Percentiles rank a stretch among this genome's conserved stretches.
Conservation (phyloP, 1,140 invertebrate genomes). For the Tetraneura akinire region DNA sequence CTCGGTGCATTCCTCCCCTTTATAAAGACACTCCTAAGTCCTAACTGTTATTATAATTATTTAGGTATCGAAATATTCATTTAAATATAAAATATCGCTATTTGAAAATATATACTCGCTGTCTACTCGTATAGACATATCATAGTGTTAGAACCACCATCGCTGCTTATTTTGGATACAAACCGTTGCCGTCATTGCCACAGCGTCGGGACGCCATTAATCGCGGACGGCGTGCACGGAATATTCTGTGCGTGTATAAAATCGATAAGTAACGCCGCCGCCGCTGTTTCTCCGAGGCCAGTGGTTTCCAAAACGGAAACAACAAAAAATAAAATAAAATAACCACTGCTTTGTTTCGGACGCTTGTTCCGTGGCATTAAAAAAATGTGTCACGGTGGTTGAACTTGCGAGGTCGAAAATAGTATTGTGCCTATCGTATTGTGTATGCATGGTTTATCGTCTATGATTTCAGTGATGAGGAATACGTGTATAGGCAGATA, state of each 20-base stretch:
- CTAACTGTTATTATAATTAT: not conserved
- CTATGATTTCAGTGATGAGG: not conserved
- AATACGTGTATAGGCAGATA: conserved; percentile 4
- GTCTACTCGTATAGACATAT: not conserved
- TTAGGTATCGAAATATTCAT: not conserved
- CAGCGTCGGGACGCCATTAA: conserved; percentile 18
- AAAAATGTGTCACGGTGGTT: conserved; percentile 45
- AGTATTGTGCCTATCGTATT: too few species aligned
- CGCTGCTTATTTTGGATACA: not conserved
- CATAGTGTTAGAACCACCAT: not conserved
- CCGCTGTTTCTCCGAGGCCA: conserved; percentile 33
- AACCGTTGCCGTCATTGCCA: not conserved
- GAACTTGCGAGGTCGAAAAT: conserved; percentile 23
- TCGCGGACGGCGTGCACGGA: conserved; percentile 18
- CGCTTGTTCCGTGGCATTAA: not conserved
- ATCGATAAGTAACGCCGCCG: conserved; percentile 49
- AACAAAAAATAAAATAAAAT: too few species aligned
- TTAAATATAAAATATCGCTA: not conserved
- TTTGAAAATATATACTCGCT: not conserved
- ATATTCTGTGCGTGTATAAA: conserved; percentile 50
- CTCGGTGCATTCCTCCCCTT: conserved; percentile 10
- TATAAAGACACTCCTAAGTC: not conserved
- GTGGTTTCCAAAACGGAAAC: conserved; percentile 42
- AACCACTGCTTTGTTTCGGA: not conserved
- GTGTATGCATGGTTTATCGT: not conserved